phyloP scores from a whole-genome alignment of 2,888 invertebrate genomes.

The Anthophora plumipes region DNA sequence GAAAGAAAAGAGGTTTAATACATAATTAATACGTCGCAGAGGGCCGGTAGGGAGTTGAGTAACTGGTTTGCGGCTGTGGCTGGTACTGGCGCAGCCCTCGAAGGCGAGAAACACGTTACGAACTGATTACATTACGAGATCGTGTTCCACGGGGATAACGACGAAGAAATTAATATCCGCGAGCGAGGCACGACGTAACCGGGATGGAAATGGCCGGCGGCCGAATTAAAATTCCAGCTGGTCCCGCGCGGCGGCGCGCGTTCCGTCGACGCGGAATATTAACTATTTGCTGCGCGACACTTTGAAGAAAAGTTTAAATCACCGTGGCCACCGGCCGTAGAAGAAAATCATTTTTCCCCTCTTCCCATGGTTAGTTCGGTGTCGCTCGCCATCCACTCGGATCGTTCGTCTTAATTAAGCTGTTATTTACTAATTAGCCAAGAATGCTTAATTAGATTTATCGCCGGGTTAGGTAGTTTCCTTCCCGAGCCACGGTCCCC shows the following conservation, averaged over 20 bases:
- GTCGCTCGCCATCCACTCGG: slow-evolving; percentile 28
- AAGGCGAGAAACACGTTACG: slow-evolving; percentile 51
- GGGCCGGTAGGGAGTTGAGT: slow-evolving; percentile 7
- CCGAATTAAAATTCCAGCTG: slow-evolving; percentile 63
- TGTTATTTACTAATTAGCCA: slow-evolving; percentile 75
- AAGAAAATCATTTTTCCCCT: slow-evolving; percentile 30
- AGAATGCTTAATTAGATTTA: slow-evolving; percentile 76
- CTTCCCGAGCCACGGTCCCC: neutral
- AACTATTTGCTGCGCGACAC: slow-evolving; percentile 63
- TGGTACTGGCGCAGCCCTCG: neutral
- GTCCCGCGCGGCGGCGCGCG: neutral
- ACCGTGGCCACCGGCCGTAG: neutral
- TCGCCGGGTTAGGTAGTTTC: slow-evolving; percentile 40
- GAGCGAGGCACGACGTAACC: slow-evolving; percentile 32
- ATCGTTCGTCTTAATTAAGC: slow-evolving; percentile 76
- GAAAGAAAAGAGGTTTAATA: slow-evolving; percentile 26
- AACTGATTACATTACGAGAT: slow-evolving; percentile 62
- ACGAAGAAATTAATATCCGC: slow-evolving; percentile 62
- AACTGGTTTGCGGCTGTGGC: slow-evolving; percentile 13
- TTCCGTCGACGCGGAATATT: slow-evolving; percentile 55
- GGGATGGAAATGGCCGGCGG: slow-evolving; percentile 42
- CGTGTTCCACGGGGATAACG: slow-evolving; percentile 53
- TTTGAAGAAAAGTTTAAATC: slow-evolving; percentile 52
- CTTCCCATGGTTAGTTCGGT: neutral
- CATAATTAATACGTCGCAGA: slow-evolving; percentile 49